phyloP scores from a whole-genome alignment of 2,113 vertebrate genomes.

The Tautogolabrus adspersus region DNA sequence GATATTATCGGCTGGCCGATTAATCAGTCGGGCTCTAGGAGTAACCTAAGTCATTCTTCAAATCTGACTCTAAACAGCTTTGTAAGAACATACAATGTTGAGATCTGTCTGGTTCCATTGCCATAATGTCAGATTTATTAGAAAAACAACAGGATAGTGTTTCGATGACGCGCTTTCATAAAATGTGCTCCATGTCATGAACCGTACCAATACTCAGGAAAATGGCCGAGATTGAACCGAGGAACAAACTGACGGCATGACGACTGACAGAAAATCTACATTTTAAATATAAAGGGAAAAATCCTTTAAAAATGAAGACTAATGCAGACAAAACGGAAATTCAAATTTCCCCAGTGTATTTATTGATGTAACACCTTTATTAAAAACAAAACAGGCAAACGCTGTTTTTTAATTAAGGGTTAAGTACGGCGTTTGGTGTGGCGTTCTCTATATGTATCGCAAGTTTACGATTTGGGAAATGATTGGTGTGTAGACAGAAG shows the following conservation, averaged over 20 bases:
- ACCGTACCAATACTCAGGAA: neutral
- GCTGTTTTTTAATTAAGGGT: neutral
- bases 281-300: too few relatives aligned
- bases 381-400: too few relatives aligned
- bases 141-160: conserved; percentile 9
- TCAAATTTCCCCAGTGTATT: too few relatives aligned
- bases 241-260: too few relatives aligned
- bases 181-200: neutral
- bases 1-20: too few relatives aligned
- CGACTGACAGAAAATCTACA: too few relatives aligned
- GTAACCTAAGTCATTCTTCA: too few relatives aligned
- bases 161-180: neutral
- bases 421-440: conserved; percentile 34
- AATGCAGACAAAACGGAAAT: too few relatives aligned
- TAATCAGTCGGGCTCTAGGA: too few relatives aligned
- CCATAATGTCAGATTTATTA: neutral
- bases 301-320: too few relatives aligned
- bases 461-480: conserved; percentile 12
- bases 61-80: neutral
- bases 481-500: neutral
- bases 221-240: too few relatives aligned
- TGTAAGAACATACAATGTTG: neutral
- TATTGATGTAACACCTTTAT: too few relatives aligned
- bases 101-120: neutral
- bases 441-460: neutral